Conservation (phyloP, 2,888 invertebrate species). For the Anthrax anthrax region DNA sequence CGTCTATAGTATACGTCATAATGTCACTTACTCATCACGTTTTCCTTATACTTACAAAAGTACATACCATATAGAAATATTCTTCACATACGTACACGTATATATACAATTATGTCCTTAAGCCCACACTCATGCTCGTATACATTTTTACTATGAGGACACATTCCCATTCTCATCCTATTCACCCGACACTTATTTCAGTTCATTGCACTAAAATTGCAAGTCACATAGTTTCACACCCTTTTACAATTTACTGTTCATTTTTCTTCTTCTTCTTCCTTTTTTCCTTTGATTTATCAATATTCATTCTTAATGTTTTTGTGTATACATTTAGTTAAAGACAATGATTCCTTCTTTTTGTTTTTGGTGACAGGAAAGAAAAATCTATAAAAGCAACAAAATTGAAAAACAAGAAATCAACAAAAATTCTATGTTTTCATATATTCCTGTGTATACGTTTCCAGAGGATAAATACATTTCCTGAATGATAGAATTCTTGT, state of each 20-base stretch:
- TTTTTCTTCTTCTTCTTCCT: neutral
- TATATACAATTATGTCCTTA: too few relatives aligned
- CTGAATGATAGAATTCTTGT: too few relatives aligned
- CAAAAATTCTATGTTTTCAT: neutral
- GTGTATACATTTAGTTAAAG: too few relatives aligned
- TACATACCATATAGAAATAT: too few relatives aligned
- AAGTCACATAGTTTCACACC: constrained; percentile 20
- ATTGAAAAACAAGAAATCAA: too few relatives aligned
- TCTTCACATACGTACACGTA: too few relatives aligned
- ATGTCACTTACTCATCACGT: constrained; percentile 18
- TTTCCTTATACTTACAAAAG: neutral
- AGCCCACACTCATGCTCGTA: too few relatives aligned
- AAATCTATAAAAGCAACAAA: constrained; percentile 1
- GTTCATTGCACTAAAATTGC: constrained; percentile 19
- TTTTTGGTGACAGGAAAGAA: constrained; percentile 4
- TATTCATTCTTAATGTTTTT: neutral
- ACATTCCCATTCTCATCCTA: constrained; percentile 2
- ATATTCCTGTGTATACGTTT: too few relatives aligned
- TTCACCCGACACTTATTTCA: constrained; percentile 13
- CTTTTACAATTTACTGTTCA: constrained; percentile 5
- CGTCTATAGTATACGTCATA: constrained; percentile 5
- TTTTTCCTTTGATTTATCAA: neutral
- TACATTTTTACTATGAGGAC: too few relatives aligned
- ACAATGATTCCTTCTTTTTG: neutral
- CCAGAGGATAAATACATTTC: too few relatives aligned